Conservation (phyloP, 1,140 invertebrate genomes). For the Drosophila ohnishii region DNA sequence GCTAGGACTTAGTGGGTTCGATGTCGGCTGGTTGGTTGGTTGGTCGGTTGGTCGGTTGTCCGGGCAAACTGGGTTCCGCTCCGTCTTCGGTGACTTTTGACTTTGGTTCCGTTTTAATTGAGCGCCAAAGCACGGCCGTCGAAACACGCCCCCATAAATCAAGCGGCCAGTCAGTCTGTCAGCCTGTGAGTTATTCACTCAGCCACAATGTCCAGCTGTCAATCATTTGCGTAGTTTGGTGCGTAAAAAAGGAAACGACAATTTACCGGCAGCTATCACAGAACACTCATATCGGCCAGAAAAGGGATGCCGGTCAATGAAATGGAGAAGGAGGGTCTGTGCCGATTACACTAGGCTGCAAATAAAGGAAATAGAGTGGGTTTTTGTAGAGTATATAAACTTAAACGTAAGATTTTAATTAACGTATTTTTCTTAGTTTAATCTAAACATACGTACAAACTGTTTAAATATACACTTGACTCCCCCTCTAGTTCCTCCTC, state of each 20-base stretch:
- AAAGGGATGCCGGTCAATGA: conserved; percentile 1
- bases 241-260: conserved; percentile 71
- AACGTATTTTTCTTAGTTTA: neutral
- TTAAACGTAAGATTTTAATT: neutral
- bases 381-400: neutral
- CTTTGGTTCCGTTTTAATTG: conserved; percentile 65
- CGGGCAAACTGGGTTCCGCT: conserved; percentile 21
- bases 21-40: neutral
- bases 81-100: conserved; percentile 49
- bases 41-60: neutral
- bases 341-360: neutral
- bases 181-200: conserved; percentile 42
- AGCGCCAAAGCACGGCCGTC: conserved; percentile 49
- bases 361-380: neutral
- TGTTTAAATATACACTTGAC: neutral
- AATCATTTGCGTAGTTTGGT: conserved; percentile 63
- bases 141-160: conserved; percentile 66
- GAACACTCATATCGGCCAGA: conserved; percentile 9
- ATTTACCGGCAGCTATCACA: conserved; percentile 62
- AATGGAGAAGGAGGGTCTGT: neutral
- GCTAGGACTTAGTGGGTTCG: conserved; percentile 21
- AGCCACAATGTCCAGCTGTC: conserved; percentile 70
- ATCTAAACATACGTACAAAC: no score
- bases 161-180: conserved; percentile 34
- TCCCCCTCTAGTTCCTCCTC: neutral